Evolutionary conservation across 2,113 vertebrate species (phyloP).

Genomic region (Loxodonta africana): DNA sequence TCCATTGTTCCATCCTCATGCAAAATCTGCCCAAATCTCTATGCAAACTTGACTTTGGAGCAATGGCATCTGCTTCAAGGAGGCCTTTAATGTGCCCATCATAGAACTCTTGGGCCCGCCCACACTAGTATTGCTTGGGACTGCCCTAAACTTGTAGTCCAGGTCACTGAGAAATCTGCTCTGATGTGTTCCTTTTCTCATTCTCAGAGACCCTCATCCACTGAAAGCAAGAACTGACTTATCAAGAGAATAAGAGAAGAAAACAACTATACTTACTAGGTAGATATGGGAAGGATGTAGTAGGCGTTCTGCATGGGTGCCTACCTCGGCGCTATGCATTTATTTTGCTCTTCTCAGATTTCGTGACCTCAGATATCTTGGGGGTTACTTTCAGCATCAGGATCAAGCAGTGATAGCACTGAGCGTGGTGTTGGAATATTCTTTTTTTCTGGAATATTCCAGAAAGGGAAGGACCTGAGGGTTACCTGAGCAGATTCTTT

Average conservation of each 20-base stretch:
- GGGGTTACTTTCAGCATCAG: slow-evolving; percentile 3
- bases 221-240: not conserved
- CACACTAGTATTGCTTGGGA: not conserved
- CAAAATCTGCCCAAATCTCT: slow-evolving; percentile 62
- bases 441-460: no score
- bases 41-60: slow-evolving; percentile 44
- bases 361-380: not conserved
- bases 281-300: not conserved
- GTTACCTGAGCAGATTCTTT: not conserved
- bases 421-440: no score
- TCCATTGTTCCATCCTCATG: slow-evolving; percentile 31
- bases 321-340: not conserved
- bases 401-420: not conserved
- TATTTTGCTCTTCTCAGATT: slow-evolving; percentile 2
- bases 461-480: not conserved
- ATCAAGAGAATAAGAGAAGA: slow-evolving; percentile 1
- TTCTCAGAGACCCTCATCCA: not conserved
- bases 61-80: not conserved
- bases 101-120: not conserved
- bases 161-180: not conserved
- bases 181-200: not conserved
- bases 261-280: not conserved
- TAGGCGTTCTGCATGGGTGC: not conserved
- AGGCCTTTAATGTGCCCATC: not conserved
- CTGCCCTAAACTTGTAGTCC: not conserved